Evolutionary conservation across 2,888 invertebrate genomes (phyloP).

Genomic region (Nemotelus pantherinus): DNA sequence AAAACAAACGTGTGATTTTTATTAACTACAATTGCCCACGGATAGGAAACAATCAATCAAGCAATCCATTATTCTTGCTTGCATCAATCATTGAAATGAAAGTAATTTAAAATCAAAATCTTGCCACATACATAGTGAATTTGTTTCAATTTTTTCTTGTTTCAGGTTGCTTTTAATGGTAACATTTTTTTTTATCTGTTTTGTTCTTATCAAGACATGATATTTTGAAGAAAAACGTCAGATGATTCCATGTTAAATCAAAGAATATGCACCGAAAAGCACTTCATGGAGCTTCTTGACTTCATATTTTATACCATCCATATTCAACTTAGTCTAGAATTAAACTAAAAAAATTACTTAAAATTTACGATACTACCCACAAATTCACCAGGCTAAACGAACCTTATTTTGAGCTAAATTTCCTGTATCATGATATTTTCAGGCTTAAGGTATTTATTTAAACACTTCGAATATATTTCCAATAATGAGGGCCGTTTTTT

Average conservation of each 20-base stretch:
- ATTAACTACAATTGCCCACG: conserved; percentile 16
- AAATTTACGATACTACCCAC: neutral
- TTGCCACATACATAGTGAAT: no score
- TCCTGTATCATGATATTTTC: no score
- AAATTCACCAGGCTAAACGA: neutral
- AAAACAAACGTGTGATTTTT: neutral
- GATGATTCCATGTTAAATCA: neutral
- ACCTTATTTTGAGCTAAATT: neutral
- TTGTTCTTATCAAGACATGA: neutral
- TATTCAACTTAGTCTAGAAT: neutral
- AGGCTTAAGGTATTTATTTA: no score
- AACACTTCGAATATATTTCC: no score
- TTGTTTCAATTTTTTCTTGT: no score
- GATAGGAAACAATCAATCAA: neutral
- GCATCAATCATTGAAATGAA: no score
- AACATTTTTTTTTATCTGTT: no score
- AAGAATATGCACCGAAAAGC: neutral
- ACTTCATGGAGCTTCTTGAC: neutral
- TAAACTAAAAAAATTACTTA: neutral
- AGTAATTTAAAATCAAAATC: no score
- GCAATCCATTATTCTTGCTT: no score
- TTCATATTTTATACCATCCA: neutral
- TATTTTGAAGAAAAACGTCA: neutral
- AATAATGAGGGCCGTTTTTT: no score
- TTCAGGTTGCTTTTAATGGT: no score